Conservation (phyloP, 2,888 invertebrate genomes). For the Leucoma salicis region DNA sequence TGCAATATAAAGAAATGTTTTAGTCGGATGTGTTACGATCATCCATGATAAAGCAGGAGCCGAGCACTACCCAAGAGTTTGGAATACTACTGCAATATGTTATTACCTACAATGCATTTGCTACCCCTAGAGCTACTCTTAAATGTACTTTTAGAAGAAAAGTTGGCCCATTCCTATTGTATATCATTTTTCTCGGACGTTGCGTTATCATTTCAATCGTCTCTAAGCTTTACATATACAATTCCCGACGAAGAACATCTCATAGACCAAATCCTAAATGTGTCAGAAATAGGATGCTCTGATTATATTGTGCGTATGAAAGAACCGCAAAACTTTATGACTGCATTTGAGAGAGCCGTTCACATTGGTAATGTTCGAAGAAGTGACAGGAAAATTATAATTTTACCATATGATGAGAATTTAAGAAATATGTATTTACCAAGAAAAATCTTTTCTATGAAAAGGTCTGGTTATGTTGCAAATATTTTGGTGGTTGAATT, state of each 20-base stretch:
- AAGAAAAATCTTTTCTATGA: constrained; percentile 47
- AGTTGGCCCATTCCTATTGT: constrained; percentile 56
- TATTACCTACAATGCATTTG: constrained; percentile 13
- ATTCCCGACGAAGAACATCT: constrained; percentile 39
- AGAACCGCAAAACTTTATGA: constrained; percentile 60
- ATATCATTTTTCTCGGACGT: constrained; percentile 57
- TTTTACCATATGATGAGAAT: constrained; percentile 46
- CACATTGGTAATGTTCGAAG: constrained; percentile 61
- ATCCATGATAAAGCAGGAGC: not conserved
- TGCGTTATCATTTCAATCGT: constrained; percentile 35
- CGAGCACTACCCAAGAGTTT: too few relatives aligned
- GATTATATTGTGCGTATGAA: constrained; percentile 65
- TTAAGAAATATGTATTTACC: constrained; percentile 22
- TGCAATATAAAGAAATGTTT: too few relatives aligned
- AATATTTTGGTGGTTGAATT: constrained; percentile 54
- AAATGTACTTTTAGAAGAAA: constrained; percentile 49
- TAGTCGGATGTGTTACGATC: not conserved
- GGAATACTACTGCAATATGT: constrained; percentile 13
- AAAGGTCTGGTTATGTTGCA: constrained; percentile 54
- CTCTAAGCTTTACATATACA: constrained; percentile 40
- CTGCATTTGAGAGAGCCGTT: constrained; percentile 58
- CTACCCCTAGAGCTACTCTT: constrained; percentile 57
- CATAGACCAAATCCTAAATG: constrained; percentile 42
- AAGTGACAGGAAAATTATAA: constrained; percentile 69
- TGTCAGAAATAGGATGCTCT: constrained; percentile 72